Percentiles rank a stretch among this genome's conserved stretches.
Evolutionary conservation across 1,140 invertebrate genomes (phyloP).

Genomic region (Meloidogyne floridensis): DNA sequence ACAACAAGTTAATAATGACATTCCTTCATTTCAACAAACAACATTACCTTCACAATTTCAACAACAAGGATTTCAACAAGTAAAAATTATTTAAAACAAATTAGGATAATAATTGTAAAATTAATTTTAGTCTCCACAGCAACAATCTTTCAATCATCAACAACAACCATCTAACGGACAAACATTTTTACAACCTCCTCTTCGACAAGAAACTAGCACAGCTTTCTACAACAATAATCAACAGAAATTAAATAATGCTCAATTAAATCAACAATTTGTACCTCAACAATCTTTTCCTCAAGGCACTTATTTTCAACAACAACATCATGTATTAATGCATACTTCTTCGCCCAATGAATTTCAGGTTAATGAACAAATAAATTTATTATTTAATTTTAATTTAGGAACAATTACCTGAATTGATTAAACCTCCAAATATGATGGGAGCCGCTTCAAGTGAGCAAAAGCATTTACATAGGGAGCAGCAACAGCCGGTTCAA

Average conservation of each 20-base stretch:
- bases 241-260: neutral
- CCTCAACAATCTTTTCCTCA: neutral
- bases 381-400: neutral
- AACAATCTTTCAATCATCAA: neutral
- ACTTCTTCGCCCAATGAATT: neutral
- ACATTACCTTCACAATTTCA: neutral
- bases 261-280: neutral
- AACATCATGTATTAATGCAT: neutral
- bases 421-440: neutral
- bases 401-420: constrained; percentile 1
- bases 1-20: constrained; percentile 1
- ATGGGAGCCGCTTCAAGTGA: neutral
- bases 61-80: neutral
- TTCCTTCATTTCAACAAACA: neutral
- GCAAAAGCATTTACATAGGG: neutral
- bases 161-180: neutral
- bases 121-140: neutral
- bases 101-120: neutral
- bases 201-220: neutral
- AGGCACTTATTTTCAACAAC: neutral
- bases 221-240: constrained; percentile 2
- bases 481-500: neutral
- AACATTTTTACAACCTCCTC: neutral
- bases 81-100: neutral
- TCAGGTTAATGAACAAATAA: neutral